Conservation (phyloP, 1,140 invertebrate species). For the Anastrepha obliqua region DNA sequence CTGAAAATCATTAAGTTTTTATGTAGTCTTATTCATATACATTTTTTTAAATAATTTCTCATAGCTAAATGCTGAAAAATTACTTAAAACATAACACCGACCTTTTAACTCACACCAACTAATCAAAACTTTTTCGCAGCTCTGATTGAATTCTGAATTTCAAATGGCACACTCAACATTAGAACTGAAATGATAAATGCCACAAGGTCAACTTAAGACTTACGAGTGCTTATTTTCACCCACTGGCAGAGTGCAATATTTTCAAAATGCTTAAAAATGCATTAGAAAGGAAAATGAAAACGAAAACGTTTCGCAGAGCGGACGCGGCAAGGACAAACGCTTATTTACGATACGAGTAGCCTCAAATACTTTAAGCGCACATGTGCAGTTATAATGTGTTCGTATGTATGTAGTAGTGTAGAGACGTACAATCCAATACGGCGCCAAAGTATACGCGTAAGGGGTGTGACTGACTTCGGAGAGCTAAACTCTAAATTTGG, state of each 20-base stretch:
- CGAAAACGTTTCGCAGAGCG: not conserved
- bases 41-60: not conserved
- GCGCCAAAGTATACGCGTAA: not conserved
- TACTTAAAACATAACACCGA: not conserved
- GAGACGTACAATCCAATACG: not conserved
- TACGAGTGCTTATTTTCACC: not conserved
- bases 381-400: not conserved
- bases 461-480: not conserved
- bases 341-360: not conserved
- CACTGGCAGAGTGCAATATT: not conserved
- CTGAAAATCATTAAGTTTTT: not conserved
- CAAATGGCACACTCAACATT: not conserved
- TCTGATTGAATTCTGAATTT: conserved; percentile 11
- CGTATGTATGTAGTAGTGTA: not conserved
- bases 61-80: not conserved
- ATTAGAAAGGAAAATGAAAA: conserved; percentile 14
- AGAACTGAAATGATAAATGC: not conserved
- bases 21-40: not conserved
- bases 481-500: too few relatives aligned
- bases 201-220: not conserved
- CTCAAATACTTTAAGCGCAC: not conserved
- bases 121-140: not conserved
- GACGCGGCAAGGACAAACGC: not conserved
- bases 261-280: not conserved
- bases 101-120: not conserved